Evolutionary conservation across 2,888 invertebrate species (phyloP), one percentile per base, ranked within the genome.

Genomic region (Cryptocephalus moraei): DNA sequence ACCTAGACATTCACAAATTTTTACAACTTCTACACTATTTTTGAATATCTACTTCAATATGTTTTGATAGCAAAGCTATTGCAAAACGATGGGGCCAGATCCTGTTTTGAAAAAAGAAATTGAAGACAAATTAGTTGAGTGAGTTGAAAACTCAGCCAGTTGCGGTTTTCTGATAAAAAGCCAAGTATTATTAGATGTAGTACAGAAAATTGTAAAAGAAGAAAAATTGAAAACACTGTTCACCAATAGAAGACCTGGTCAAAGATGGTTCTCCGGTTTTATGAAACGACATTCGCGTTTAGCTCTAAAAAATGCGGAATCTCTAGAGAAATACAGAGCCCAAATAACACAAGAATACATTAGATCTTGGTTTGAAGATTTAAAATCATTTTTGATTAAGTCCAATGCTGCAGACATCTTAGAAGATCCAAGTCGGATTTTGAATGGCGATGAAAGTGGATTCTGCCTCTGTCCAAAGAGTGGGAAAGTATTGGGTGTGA

Each of bases 361-460:
- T 45, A 13, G 45, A 33, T 39, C 32, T 14, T 45, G 45, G 45
- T 45, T 45, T 33, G 11, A 40, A n/a, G 32, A 39, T 39, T 22
- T 45, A 31, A 45, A 45, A 45, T 39, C 11, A 13, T 45, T 32
- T 39, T 32, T 45, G 11, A 39, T 10, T 14, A n/a, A 45, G n/a
- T 32, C 32, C 14, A 39, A 39, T 14, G 32, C 10, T 12, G 22
- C 14, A 39, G 45, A 39, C 32, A 32, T 45, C 32, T 53, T 59
- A 10, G 50, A 48, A 33, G 49, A 57, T 40, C 57, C 59, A 4
- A 44, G 45, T 46, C 49, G 60, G 42, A 59, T 62, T 32, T 58
- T 63, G 6, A 63, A 65, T 50, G 61, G 60, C 10, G 62, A 65
- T 46, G 66, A 65, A 50, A 57, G 62, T 8, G 58, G 60, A 43